phyloP scores from a whole-genome alignment of 2,797 vertebrate genomes.

The Rachycentron canadum region DNA sequence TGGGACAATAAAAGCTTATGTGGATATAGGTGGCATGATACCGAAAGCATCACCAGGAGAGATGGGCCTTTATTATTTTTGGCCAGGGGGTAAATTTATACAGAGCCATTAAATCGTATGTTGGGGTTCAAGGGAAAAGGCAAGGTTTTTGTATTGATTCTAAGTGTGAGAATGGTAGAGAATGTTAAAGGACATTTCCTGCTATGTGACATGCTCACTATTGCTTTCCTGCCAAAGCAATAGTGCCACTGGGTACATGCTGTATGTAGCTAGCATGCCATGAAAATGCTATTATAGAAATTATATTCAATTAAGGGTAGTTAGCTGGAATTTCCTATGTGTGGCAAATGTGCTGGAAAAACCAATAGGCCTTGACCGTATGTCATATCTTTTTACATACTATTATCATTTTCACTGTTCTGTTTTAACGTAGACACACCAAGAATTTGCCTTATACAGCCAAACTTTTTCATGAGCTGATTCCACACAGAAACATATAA shows the following conservation, averaged over 20 bases:
- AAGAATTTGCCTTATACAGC: background rate
- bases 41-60: conserved; percentile 53
- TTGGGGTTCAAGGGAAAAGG: conserved; percentile 39
- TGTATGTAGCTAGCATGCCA: conserved; percentile 18
- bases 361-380: conserved; percentile 3
- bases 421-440: background rate
- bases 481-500: background rate
- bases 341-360: conserved; percentile 22
- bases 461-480: background rate
- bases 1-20: conserved; percentile 58
- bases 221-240: background rate
- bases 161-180: conserved; percentile 46
- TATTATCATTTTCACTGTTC: background rate
- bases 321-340: conserved; percentile 32
- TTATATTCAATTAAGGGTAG: conserved; percentile 26
- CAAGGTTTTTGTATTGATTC: conserved; percentile 64
- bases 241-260: conserved; percentile 14
- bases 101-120: conserved; percentile 55
- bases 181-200: conserved; percentile 50
- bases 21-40: conserved; percentile 56
- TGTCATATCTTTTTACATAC: conserved; percentile 8
- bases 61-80: conserved; percentile 48
- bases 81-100: conserved; percentile 46
- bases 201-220: conserved; percentile 30
- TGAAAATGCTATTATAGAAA: conserved; percentile 24